Evolutionary conservation across 2,113 vertebrate species (phyloP).

Genomic region (Zapus hudsonius): DNA sequence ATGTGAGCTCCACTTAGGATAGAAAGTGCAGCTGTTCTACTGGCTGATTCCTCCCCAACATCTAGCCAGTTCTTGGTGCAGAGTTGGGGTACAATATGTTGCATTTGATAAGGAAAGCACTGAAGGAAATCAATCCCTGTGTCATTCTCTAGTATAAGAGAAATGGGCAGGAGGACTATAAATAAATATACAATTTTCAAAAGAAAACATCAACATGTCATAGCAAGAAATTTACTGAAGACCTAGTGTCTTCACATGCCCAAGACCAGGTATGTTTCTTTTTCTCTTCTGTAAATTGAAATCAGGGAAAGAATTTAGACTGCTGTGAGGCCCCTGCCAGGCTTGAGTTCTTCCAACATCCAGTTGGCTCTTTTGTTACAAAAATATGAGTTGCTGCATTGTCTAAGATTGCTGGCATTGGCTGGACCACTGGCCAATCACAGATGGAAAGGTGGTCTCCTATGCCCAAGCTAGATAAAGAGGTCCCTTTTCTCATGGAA

Average conservation of each 20-base stretch:
- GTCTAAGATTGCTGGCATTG: neutral
- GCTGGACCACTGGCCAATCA: neutral
- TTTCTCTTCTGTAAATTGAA: neutral
- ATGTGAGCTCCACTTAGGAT: neutral
- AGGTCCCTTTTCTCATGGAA: neutral
- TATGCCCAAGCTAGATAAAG: neutral
- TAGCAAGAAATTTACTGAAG: neutral
- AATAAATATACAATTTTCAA: neutral
- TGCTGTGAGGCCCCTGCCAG: neutral
- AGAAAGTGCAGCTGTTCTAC: neutral
- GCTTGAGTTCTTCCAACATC: neutral
- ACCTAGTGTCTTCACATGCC: neutral
- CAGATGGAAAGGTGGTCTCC: neutral
- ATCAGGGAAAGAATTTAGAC: neutral
- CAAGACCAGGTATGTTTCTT: neutral
- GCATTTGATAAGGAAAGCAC: neutral
- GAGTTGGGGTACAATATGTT: neutral
- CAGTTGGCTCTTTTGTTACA: neutral
- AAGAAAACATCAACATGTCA: neutral
- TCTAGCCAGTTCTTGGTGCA: too few relatives aligned
- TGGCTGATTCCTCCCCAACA: neutral
- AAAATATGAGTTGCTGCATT: fast-evolving
- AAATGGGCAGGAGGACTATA: neutral
- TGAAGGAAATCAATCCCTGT: neutral
- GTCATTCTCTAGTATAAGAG: neutral